Evolutionary conservation across 2,888 invertebrate genomes (phyloP), one percentile per base, ranked within the genome.

Genomic region (Cheilosia urbana): DNA sequence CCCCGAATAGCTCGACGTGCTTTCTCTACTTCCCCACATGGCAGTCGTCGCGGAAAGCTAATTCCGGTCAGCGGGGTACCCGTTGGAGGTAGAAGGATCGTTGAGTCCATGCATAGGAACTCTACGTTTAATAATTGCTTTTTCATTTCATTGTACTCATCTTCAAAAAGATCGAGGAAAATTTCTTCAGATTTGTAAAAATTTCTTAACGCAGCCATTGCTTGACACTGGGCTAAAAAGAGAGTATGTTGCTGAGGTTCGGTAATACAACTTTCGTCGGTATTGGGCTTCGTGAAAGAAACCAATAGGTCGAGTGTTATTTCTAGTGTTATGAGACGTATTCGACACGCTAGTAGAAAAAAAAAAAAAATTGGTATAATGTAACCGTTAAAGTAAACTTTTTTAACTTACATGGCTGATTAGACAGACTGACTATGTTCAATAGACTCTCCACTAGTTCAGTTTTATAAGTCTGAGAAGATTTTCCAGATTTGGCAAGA

Each of bases 171-270:
- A 91, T 99, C 99, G 77, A 99, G 93, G 93, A 99, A 99, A 89
- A 99, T 98, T 90, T 99, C 99, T 93, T 99, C 99, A 89, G 97
- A 97, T 94, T 98, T 98, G 92, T 98, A 98, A 93, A 97, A 98
- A 93, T 97, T 98, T 60, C 97, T 94, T 15, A 99, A 94, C 37
- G 97, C 93, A 0, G 96, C 95, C 65, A 97, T 97, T 88, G 97
- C 96, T 90, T 97, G 96, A 90, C 96, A 96, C 88, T 95, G 94
- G 4, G 96, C 95, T 90, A 95, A 93, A 92, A 96, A 94, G 88
- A 97, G 93, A 89, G 94, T 92, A 88, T 90, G 89, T 92, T 93
- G 91, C 42, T 92, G 93, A 89, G 90, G 93, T 92, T 80, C 95
- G 90, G 90, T 90, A 30, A 92, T 91, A 57, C 89, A 89, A 6